A percentile compares a stretch with the other conserved stretches of the same genome.
Conservation (phyloP, 1,140 invertebrate species). For the Asobara japonica region DNA sequence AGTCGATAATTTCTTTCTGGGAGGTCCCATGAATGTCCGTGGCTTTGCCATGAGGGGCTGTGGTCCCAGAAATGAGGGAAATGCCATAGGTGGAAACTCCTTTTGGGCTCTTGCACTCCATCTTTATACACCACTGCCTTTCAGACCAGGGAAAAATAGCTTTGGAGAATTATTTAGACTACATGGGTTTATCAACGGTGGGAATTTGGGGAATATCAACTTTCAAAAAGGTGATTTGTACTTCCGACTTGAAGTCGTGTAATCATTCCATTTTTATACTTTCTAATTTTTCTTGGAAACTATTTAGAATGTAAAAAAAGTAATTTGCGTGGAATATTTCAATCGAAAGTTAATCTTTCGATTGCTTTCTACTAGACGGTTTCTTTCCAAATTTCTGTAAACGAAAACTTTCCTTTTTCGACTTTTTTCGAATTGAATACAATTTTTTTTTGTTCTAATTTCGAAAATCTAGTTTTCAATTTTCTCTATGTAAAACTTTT, state of each 20-base stretch:
- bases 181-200: conserved; percentile 87
- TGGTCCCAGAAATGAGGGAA: conserved; percentile 80
- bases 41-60: conserved; percentile 86
- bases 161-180: conserved; percentile 84
- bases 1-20: conserved; percentile 86
- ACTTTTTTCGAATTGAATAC: no score
- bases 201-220: conserved; percentile 74
- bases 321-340: no score
- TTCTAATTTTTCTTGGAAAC: neutral
- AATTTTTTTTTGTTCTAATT: no score
- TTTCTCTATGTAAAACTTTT: no score
- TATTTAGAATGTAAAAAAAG: conserved; percentile 15
- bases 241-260: conserved; percentile 61
- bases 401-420: no score
- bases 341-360: no score
- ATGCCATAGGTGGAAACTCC: conserved; percentile 74
- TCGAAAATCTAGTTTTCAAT: no score
- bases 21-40: conserved; percentile 83
- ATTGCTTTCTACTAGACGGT: no score
- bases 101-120: conserved; percentile 86
- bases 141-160: conserved; percentile 76
- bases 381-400: no score
- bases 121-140: conserved; percentile 86
- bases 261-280: no score
- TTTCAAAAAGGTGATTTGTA: conserved; percentile 28